Conservation (phyloP, 2,888 invertebrate genomes). For the Phyllotreta cruciferae region DNA sequence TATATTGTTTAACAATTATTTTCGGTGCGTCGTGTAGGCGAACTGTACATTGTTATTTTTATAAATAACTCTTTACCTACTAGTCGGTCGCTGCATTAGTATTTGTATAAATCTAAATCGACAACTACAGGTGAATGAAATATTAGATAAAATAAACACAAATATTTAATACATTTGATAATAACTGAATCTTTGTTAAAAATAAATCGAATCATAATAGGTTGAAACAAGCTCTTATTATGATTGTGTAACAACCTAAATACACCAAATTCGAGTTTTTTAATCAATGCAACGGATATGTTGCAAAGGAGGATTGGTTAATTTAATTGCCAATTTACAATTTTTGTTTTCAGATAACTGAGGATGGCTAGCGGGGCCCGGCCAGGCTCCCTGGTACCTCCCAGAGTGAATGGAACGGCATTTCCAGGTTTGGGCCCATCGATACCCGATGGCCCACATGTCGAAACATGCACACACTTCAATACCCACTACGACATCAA, state of each 20-base stretch:
- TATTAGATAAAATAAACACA: too few species aligned
- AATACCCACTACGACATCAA: slow-evolving; percentile 72
- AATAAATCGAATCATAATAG: too few species aligned
- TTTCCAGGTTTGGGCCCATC: slow-evolving; percentile 52
- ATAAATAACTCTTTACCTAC: slow-evolving; percentile 1
- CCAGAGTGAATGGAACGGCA: slow-evolving; percentile 60
- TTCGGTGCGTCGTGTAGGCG: slow-evolving; percentile 1
- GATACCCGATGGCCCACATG: slow-evolving; percentile 53
- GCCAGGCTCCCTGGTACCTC: slow-evolving; percentile 65
- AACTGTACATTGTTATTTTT: slow-evolving; percentile 5
- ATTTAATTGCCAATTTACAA: slow-evolving; percentile 1
- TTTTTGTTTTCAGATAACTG: slow-evolving; percentile 31
- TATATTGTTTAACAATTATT: slow-evolving; percentile 10
- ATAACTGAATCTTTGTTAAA: too few species aligned
- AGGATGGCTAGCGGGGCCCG: slow-evolving; percentile 63
- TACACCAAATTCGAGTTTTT: background rate
- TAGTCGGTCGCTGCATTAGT: background rate
- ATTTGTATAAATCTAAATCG: too few species aligned
- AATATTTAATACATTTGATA: too few species aligned
- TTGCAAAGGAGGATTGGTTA: background rate
- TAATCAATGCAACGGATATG: background rate
- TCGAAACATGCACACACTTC: slow-evolving; percentile 64
- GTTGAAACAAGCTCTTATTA: too few species aligned
- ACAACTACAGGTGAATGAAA: too few species aligned
- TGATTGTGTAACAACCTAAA: too few species aligned